Evolutionary conservation across 2,113 vertebrate species (phyloP), one percentile per base, ranked within the genome.

Genomic region (Ovibos moschatus): DNA sequence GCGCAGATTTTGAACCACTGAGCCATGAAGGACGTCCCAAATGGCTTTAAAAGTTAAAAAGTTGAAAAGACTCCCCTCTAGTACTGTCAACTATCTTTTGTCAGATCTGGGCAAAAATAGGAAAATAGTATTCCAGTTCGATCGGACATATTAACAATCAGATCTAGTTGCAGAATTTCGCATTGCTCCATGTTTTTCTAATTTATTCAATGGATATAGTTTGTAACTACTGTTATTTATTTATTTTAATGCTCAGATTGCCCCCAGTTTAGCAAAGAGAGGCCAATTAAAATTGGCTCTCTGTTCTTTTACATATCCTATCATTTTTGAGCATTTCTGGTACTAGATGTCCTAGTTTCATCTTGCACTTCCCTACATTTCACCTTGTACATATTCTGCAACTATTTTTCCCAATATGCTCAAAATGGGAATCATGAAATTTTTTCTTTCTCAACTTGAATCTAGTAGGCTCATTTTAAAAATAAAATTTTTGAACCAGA

Each of bases 361-460:
- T 57, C 51, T 23, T 23, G 7, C 57, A n/a, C 5, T 90, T 90
- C n/a, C 50, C 50, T 83, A 36, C 21, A 25, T 13, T 36, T 36
- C 14, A 45, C 23, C 28, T n/a, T 11, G 14, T 90, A 60, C 13
- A 47, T 79, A 55, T 91, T 88, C 15, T 82, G 43, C 88, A 94
- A 25, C 43, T 62, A 45, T 76, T 14, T 84, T 40, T 67, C 96
- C 76, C 40, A 58, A 57, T 78, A 89, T 27, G 57, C 25, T 58
- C 57, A 64, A 64, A 60, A 79, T 47, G 33, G n/a, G 55, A 94
- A 76, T 43, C 30, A 23, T 23, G 58, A 64, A 33, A 25, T 50
- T 19, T 51, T 94, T 97, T 88, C 13, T 94, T 83, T 47, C 45
- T 94, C 89, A 36, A 16, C 40, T 89, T 89, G 78, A 97, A 58